phyloP scores from a whole-genome alignment of 2,888 invertebrate species.

The Osedax frankpressi region DNA sequence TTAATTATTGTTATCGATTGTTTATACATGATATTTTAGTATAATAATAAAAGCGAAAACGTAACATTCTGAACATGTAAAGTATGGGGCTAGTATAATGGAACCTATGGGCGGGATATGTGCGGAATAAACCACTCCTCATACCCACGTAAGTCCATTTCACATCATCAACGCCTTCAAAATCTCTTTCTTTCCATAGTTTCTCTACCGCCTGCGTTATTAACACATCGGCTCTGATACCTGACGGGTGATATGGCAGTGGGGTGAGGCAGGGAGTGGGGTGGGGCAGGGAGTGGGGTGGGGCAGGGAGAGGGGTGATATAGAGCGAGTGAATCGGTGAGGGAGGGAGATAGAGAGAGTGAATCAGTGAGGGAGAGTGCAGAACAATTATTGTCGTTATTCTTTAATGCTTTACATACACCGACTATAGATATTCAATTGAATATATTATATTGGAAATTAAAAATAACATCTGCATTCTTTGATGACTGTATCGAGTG shows the following conservation, averaged over 20 bases:
- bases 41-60: too few relatives aligned
- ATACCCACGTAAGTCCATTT: slow-evolving; percentile 48
- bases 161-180: slow-evolving; percentile 45
- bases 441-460: too few relatives aligned
- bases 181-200: slow-evolving; percentile 40
- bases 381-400: too few relatives aligned
- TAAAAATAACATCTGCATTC: too few relatives aligned
- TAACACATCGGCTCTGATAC: slow-evolving; percentile 43
- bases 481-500: too few relatives aligned
- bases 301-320: background rate
- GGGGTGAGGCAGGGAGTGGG: background rate
- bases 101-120: slow-evolving; percentile 46
- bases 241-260: background rate
- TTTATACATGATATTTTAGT: too few relatives aligned
- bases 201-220: slow-evolving; percentile 46
- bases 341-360: background rate
- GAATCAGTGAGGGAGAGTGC: background rate
- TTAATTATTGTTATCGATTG: too few relatives aligned
- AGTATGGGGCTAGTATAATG: too few relatives aligned
- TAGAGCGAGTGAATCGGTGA: background rate
- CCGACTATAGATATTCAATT: too few relatives aligned
- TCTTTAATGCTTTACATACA: too few relatives aligned
- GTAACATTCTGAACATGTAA: too few relatives aligned
- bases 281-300: background rate
- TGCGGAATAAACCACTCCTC: slow-evolving; percentile 47